phyloP scores from a whole-genome alignment of 2,888 invertebrate genomes.

The Xestoiulus laeticollis region DNA sequence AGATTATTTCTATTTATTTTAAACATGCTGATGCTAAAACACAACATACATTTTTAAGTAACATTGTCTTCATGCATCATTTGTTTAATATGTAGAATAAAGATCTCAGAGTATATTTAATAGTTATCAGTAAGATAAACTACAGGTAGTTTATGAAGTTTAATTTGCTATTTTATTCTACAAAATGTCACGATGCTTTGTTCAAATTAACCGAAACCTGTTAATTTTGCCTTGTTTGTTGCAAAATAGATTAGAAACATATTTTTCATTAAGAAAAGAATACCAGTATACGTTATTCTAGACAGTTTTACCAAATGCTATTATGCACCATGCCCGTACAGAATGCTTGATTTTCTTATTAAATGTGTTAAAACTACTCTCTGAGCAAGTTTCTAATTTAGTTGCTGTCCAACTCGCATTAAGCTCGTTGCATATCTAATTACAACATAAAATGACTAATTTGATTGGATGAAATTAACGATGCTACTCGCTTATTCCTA shows the following conservation, averaged over 20 bases:
- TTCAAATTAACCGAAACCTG: background rate
- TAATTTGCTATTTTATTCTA: too few relatives aligned
- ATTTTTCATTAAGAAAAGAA: background rate
- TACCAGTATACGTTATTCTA: background rate
- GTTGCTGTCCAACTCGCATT: constrained; percentile 27
- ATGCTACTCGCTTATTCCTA: background rate
- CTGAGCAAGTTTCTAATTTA: constrained; percentile 28
- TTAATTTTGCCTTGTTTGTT: background rate
- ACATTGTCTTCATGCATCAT: too few relatives aligned
- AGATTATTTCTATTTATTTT: too few relatives aligned
- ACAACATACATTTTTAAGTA: too few relatives aligned
- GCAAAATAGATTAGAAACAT: background rate
- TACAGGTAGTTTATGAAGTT: too few relatives aligned
- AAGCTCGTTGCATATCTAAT: constrained; percentile 36
- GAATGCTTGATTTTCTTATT: background rate
- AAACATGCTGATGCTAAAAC: too few relatives aligned
- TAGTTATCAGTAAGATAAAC: too few relatives aligned
- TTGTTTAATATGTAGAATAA: too few relatives aligned
- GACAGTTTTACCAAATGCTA: background rate
- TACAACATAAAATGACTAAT: constrained; percentile 39
- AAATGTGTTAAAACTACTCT: background rate
- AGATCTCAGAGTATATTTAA: too few relatives aligned
- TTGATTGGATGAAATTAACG: constrained; percentile 40
- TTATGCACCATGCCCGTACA: background rate
- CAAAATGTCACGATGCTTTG: background rate